Conservation (phyloP, 2,797 vertebrate genomes). For the Epinephelus awoara region DNA sequence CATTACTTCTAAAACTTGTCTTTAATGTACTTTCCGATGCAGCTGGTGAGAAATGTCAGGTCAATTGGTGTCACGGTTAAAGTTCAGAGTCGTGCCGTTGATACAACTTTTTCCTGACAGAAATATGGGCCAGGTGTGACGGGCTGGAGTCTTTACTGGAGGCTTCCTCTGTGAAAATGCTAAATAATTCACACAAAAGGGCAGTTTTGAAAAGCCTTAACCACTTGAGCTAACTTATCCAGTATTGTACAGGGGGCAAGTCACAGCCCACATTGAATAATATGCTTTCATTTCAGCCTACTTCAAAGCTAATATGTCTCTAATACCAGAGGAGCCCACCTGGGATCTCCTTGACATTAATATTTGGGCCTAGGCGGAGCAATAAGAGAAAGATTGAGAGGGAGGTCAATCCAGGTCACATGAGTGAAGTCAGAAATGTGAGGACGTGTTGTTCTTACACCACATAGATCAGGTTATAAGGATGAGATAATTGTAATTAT, state of each 20-base stretch:
- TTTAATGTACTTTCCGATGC: conserved; percentile 38
- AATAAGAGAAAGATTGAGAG: conserved; percentile 24
- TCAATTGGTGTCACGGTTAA: conserved; percentile 46
- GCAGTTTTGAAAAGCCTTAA: conserved; percentile 63
- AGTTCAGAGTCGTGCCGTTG: conserved; percentile 45
- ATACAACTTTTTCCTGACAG: conserved; percentile 42
- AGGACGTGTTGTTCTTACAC: conserved; percentile 4
- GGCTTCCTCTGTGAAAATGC: conserved; percentile 63
- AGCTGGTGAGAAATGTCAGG: conserved; percentile 60
- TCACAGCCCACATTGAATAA: conserved; percentile 43
- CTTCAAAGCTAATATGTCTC: conserved; percentile 60
- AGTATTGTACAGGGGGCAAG: conserved; percentile 32
- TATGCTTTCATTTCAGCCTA: conserved; percentile 54
- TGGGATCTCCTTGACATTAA: conserved; percentile 45
- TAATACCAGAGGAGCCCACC: conserved; percentile 36
- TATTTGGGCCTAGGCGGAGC: conserved; percentile 27
- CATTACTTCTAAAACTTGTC: conserved; percentile 26
- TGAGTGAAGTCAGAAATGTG: background rate
- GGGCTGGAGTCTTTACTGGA: conserved; percentile 36
- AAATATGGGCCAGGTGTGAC: conserved; percentile 44
- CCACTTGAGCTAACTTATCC: conserved; percentile 56
- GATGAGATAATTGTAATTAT: background rate
- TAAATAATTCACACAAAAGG: conserved; percentile 74
- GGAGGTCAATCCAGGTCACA: conserved; percentile 23
- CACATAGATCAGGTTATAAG: background rate